A percentile compares a stretch with the other conserved stretches of the same genome.
Evolutionary conservation across 2,888 invertebrate species (phyloP).

Genomic region (Nasonia oneida): DNA sequence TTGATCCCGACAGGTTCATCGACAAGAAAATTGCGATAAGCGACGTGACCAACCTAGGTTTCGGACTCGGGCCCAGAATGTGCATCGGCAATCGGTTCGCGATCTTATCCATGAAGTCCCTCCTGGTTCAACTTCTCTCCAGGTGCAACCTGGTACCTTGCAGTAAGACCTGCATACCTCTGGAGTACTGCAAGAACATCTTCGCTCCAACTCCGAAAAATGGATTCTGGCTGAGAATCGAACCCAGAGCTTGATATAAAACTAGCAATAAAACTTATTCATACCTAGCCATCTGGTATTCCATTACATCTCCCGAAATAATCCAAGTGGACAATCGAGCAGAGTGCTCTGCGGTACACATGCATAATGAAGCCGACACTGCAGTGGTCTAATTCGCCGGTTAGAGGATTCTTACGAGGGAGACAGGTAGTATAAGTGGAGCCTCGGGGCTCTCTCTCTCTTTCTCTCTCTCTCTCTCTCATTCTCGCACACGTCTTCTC

Average conservation of each 20-base stretch:
- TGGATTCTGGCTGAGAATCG: slow-evolving; percentile 48
- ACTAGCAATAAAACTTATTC: background rate
- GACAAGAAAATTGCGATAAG: slow-evolving; percentile 53
- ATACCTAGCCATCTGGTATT: background rate
- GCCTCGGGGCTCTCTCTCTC: background rate
- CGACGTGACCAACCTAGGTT: slow-evolving; percentile 67
- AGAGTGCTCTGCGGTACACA: background rate
- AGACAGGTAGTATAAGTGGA: slow-evolving; percentile 1
- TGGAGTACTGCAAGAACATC: slow-evolving; percentile 63
- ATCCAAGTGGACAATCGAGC: background rate
- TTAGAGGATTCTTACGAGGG: background rate
- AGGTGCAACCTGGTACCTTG: slow-evolving; percentile 70
- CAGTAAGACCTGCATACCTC: slow-evolving; percentile 77
- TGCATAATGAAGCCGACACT: background rate
- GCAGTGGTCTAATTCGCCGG: background rate
- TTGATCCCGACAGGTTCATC: slow-evolving; percentile 76
- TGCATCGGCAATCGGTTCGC: slow-evolving; percentile 78
- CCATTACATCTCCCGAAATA: background rate
- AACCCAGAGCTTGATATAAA: background rate
- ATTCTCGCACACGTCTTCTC: background rate
- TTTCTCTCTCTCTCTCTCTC: too few species aligned
- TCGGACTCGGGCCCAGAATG: slow-evolving; percentile 71
- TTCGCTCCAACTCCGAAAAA: slow-evolving; percentile 28
- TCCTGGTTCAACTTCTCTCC: slow-evolving; percentile 67
- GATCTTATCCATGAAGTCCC: slow-evolving; percentile 68